A percentile compares a stretch with the other conserved stretches of the same genome.
phyloP scores from a whole-genome alignment of 2,888 invertebrate species.

The Apamea epomidion region DNA sequence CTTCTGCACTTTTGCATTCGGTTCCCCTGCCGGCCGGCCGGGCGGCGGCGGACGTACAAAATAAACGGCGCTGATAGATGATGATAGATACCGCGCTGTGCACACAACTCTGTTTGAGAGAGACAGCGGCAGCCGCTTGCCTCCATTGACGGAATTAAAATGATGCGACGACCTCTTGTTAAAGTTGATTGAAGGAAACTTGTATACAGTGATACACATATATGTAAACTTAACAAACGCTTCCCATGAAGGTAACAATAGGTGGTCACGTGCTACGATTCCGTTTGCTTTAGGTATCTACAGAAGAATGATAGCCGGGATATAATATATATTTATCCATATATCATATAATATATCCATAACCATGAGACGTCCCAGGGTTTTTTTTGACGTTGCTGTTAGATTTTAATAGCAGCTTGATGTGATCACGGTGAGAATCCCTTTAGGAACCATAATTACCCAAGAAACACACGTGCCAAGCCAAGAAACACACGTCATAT shows the following conservation, averaged over 20 bases:
- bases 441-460: neutral
- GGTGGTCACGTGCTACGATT: too few species aligned
- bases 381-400: neutral
- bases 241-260: neutral
- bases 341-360: too few species aligned
- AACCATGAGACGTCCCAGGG: too few species aligned
- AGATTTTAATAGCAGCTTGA: neutral
- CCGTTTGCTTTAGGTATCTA: neutral
- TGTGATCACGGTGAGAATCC: neutral
- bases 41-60: constrained; percentile 16
- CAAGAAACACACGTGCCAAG: neutral
- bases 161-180: neutral
- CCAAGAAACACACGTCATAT: neutral
- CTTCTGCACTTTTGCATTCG: neutral
- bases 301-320: neutral
- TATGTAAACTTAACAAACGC: neutral
- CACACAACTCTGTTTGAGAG: constrained; percentile 52
- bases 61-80: constrained; percentile 69
- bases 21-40: neutral
- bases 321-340: neutral
- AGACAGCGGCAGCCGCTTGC: neutral
- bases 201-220: constrained; percentile 1
- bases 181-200: neutral
- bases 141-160: constrained; percentile 23
- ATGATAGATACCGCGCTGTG: constrained; percentile 67